A percentile compares a stretch with the other conserved stretches of the same genome.
phyloP scores from a whole-genome alignment of 2,113 vertebrate species.

The Psephotus haematonotus region DNA sequence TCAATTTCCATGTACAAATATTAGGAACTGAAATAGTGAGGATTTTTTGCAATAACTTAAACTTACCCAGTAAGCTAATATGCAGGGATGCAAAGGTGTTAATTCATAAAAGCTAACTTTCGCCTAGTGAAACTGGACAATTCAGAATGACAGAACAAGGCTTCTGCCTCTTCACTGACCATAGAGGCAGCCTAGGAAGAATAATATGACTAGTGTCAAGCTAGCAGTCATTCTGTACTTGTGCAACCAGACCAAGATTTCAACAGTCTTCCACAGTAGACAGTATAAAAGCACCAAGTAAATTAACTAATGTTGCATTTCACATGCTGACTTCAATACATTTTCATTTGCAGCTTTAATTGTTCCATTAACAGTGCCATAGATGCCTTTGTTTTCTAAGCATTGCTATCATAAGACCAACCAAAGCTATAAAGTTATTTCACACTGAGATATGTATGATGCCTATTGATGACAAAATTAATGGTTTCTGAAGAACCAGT shows the following conservation, averaged over 20 bases:
- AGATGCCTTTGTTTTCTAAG: neutral
- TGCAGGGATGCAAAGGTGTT: neutral
- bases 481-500: constrained; percentile 47
- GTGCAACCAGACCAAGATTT: neutral
- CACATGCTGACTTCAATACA: neutral
- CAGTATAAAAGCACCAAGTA: neutral
- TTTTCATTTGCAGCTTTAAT: constrained; percentile 11
- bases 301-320: neutral
- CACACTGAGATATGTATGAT: neutral
- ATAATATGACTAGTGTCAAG: neutral
- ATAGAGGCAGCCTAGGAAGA: neutral
- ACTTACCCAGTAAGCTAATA: neutral
- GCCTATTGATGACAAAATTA: constrained; percentile 53
- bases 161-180: neutral
- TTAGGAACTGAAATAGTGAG: neutral
- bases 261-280: neutral
- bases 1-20: neutral
- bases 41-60: neutral
- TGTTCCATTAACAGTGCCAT: neutral
- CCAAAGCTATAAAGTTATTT: neutral
- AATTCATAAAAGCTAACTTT: neutral
- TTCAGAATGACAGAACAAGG: neutral
- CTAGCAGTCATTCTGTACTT: neutral
- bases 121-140: neutral
- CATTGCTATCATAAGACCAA: neutral